Base-by-base conservation (phyloP, 2,113 vertebrate species). In the Hepsetus odoe region DNA sequence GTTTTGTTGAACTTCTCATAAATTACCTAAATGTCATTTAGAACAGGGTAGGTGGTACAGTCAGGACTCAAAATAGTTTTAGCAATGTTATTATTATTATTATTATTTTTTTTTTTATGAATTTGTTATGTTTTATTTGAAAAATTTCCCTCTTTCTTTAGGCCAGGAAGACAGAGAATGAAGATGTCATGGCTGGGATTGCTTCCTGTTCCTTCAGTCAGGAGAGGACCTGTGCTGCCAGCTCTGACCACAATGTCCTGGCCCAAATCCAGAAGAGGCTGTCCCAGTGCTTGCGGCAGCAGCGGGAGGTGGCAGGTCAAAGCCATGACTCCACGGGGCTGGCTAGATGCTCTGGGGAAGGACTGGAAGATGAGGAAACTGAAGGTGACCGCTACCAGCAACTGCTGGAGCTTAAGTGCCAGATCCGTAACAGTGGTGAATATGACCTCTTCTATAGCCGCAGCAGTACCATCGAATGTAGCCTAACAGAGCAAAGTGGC, bases 381-480 rank as follows among this genome's bases (percentile, higher is more conserved):
- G 96, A 95, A 26, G 96, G 95, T 7, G 96, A 98, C 67, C 92
- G 94, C 11, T 97, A 96, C 88, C 94, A 94, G 67, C 96, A 99
- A 88, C 92, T 99, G 12, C 74, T 99, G 89, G 96, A 98, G 90
- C 94, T 98, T 3, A 98, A 98, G 79, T 98, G 97, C 90, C 95
- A 98, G 90, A 97, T 99, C 74, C 91, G 89, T 14, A 98, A 95
- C 88, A 96, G 92, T 0, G 95, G 96, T 0, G 95, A 97, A 74
- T 98, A 96, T 9, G 95, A 96, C 86, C 89, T 99, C 42, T 97
- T 97, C 91, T 98, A 98, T 82, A 95, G 95, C 0, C 95, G 92
- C 73, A 95, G 95, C 86, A 97, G 96, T 88, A 97, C 94, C 18
- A 93, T 97, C 32, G 96, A 95, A 61, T 95, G 95, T 88, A 94